A percentile compares a stretch with the other conserved stretches of the same genome.
Conservation (phyloP, 2,888 invertebrate genomes). For the Ichneumoninae sp. region DNA sequence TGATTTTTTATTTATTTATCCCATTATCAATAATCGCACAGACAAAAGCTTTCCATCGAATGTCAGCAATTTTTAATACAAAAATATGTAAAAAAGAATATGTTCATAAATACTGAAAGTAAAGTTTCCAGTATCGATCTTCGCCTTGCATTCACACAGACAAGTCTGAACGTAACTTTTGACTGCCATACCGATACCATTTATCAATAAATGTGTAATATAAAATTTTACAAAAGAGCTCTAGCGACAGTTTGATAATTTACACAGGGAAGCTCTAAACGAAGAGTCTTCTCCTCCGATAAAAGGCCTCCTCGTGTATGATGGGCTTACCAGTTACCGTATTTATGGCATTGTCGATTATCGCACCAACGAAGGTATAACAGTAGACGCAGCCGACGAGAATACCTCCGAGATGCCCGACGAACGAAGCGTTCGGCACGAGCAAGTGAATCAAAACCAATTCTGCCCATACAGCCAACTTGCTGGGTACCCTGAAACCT, state of each 20-base stretch:
- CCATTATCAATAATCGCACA: constrained; percentile 69
- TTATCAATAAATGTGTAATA: constrained; percentile 37
- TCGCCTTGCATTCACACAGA: background rate
- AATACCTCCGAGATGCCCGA: constrained; percentile 88
- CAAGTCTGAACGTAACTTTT: constrained; percentile 38
- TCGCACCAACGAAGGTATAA: constrained; percentile 83
- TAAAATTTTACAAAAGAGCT: constrained; percentile 38
- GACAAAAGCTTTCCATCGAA: constrained; percentile 72
- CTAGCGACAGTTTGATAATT: background rate
- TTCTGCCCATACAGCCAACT: constrained; percentile 87
- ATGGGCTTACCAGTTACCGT: constrained; percentile 81
- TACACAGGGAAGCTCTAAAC: constrained; percentile 22
- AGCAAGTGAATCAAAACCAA: constrained; percentile 87
- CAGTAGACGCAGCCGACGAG: constrained; percentile 87
- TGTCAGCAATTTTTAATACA: constrained; percentile 24
- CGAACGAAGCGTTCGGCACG: constrained; percentile 87
- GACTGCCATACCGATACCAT: background rate
- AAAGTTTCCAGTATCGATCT: background rate
- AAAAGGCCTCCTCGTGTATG: constrained; percentile 81
- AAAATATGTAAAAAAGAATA: constrained; percentile 21
- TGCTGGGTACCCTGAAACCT: constrained; percentile 84
- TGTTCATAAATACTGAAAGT: background rate
- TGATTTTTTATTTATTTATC: background rate
- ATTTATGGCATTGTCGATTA: constrained; percentile 80
- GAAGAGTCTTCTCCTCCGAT: constrained; percentile 72